phyloP scores from a whole-genome alignment of 1,140 invertebrate species.

The Drosophila yakuba region DNA sequence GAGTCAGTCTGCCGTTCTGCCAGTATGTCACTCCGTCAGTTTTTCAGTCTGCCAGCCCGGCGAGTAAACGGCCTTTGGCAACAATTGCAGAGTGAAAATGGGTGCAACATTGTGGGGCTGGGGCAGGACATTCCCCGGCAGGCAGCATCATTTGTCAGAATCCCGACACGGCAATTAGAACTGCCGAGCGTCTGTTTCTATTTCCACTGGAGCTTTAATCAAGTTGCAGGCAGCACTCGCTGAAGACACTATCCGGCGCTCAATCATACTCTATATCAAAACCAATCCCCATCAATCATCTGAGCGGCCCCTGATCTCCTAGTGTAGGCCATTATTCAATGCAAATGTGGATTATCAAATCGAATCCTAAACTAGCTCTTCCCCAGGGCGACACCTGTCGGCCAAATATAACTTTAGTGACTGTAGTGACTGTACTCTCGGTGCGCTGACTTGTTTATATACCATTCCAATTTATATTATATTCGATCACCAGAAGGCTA shows the following conservation, averaged over 20 bases:
- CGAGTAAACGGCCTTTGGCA: constrained; percentile 55
- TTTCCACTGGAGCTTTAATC: constrained; percentile 25
- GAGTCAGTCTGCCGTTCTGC: constrained; percentile 41
- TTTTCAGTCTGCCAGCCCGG: constrained; percentile 11
- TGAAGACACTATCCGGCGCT: not conserved
- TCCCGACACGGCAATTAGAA: constrained; percentile 76
- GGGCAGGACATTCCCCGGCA: constrained; percentile 23
- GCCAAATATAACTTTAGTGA: not conserved
- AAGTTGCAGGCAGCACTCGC: not conserved
- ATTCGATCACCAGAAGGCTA: constrained; percentile 49
- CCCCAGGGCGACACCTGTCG: constrained; percentile 18
- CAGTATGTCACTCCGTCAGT: constrained; percentile 13
- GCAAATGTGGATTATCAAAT: not conserved
- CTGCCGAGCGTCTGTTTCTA: constrained; percentile 59
- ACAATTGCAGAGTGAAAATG: constrained; percentile 60
- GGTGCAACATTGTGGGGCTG: constrained; percentile 5
- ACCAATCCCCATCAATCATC: constrained; percentile 28
- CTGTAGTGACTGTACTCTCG: constrained; percentile 24
- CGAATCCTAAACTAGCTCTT: not conserved
- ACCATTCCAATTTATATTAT: constrained; percentile 64
- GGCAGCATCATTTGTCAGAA: constrained; percentile 79
- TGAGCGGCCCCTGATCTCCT: not conserved
- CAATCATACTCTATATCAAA: constrained; percentile 7
- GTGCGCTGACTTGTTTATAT: constrained; percentile 51
- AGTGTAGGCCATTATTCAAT: constrained; percentile 23